A percentile compares a stretch with the other conserved stretches of the same genome.
Conservation (phyloP, 2,888 invertebrate species). For the Melieria picta region DNA sequence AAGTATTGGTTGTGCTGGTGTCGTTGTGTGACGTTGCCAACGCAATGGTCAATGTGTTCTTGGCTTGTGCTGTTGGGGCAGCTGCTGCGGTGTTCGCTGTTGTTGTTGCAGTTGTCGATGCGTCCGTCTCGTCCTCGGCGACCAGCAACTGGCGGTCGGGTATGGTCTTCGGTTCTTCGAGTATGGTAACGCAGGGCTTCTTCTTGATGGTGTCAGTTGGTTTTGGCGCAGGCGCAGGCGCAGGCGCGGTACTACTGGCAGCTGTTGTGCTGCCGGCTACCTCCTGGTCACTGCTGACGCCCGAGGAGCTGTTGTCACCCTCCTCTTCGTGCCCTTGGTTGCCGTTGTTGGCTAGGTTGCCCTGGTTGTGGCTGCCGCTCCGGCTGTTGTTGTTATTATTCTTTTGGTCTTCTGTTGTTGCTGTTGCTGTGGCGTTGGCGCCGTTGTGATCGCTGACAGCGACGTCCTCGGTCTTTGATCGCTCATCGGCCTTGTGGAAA, state of each 20-base stretch:
- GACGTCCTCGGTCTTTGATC: background rate
- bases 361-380: slow-evolving; percentile 33
- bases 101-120: slow-evolving; percentile 36
- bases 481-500: slow-evolving; percentile 69
- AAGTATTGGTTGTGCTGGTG: slow-evolving; percentile 36
- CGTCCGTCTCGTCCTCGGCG: slow-evolving; percentile 46
- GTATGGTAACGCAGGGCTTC: slow-evolving; percentile 61
- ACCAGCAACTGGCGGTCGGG: slow-evolving; percentile 46
- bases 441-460: background rate
- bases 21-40: slow-evolving; percentile 30
- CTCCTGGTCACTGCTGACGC: slow-evolving; percentile 88
- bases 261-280: slow-evolving; percentile 54
- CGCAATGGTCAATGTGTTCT: slow-evolving; percentile 37
- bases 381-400: slow-evolving; percentile 34
- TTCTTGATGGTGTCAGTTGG: slow-evolving; percentile 66
- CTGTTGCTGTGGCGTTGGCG: slow-evolving; percentile 27
- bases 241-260: slow-evolving; percentile 56
- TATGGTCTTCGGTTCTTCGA: slow-evolving; percentile 57
- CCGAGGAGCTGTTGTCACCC: slow-evolving; percentile 88
- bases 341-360: slow-evolving; percentile 33
- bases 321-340: slow-evolving; percentile 69
- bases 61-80: slow-evolving; percentile 37
- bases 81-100: slow-evolving; percentile 38
- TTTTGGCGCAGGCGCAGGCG: slow-evolving; percentile 63
- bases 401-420: slow-evolving; percentile 26